A percentile compares a stretch with the other conserved stretches of the same genome.
These are phyloP conservation scores for Crossocerus cetratus DNA, from an alignment of 2,888 invertebrate genomes.

Conservation along the genomic window DNA sequence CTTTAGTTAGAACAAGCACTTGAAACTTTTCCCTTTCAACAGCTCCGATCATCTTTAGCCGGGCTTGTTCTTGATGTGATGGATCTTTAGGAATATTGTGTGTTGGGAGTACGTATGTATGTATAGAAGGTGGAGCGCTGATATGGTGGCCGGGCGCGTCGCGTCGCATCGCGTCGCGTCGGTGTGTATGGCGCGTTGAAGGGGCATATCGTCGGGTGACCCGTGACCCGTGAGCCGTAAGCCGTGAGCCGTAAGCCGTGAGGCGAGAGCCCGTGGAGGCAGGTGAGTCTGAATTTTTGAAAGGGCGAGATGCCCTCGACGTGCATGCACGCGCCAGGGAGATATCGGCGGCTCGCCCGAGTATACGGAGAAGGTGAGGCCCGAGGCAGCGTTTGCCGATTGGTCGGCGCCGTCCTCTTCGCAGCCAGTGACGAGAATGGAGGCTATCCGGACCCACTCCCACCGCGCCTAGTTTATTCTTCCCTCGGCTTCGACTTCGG, in stretches of 20 bases:
- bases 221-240: too few relatives aligned
- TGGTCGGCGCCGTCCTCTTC: constrained; percentile 64
- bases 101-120: too few relatives aligned
- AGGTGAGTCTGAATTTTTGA: constrained; percentile 70
- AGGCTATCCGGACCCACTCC: constrained; percentile 69
- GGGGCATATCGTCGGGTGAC: constrained; percentile 59
- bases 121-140: background rate
- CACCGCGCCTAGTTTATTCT: constrained; percentile 66
- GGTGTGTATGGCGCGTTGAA: constrained; percentile 53
- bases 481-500: constrained; percentile 57
- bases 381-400: constrained; percentile 62
- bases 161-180: constrained; percentile 37
- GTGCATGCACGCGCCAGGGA: constrained; percentile 55
- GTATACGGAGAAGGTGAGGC: constrained; percentile 62
- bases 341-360: constrained; percentile 52
- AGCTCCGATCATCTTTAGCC: too few relatives aligned
- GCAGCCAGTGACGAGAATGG: constrained; percentile 70
- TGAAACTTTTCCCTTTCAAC: too few relatives aligned
- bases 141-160: background rate
- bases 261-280: constrained; percentile 64
- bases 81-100: too few relatives aligned
- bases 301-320: constrained; percentile 47
- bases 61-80: too few relatives aligned
- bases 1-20: too few relatives aligned
- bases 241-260: too few relatives aligned